Conservation (phyloP, 2,797 vertebrate species). For the Philypnodon macrostomus region DNA sequence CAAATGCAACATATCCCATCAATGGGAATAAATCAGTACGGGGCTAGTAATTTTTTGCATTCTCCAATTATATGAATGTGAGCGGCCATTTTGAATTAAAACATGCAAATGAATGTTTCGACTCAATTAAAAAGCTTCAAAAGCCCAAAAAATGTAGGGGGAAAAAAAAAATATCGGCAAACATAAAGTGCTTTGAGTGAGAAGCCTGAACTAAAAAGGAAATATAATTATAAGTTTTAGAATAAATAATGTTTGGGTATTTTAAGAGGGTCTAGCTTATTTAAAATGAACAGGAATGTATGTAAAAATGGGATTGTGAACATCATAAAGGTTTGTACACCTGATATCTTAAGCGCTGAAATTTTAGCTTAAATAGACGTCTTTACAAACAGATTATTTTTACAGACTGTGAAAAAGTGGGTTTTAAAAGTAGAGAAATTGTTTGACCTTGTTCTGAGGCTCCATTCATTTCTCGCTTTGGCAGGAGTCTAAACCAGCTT, state of each 20-base stretch:
- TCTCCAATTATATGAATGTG: conserved; percentile 1
- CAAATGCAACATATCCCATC: conserved; percentile 27
- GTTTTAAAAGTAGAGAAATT: not conserved
- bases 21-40: too few species aligned
- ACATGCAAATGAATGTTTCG: not conserved
- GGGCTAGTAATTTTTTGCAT: too few species aligned
- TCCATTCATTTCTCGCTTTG: conserved; percentile 38
- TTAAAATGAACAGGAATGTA: conserved; percentile 2
- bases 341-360: conserved; percentile 5
- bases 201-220: conserved; percentile 7
- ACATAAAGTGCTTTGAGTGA: conserved; percentile 70
- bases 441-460: conserved; percentile 11
- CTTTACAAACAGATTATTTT: conserved; percentile 14
- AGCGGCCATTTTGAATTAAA: too few species aligned
- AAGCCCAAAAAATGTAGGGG: not conserved
- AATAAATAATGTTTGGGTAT: conserved; percentile 5
- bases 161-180: conserved; percentile 14
- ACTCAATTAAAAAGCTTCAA: conserved; percentile 4
- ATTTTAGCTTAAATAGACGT: conserved; percentile 4
- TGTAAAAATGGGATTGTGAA: not conserved
- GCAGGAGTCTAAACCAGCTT: conserved; percentile 33
- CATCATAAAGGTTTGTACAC: not conserved
- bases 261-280: conserved; percentile 7
- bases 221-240: conserved; percentile 9
- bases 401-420: not conserved